Base-by-base conservation (phyloP, 1,140 invertebrate genomes). In the Zaprionus africanus region DNA sequence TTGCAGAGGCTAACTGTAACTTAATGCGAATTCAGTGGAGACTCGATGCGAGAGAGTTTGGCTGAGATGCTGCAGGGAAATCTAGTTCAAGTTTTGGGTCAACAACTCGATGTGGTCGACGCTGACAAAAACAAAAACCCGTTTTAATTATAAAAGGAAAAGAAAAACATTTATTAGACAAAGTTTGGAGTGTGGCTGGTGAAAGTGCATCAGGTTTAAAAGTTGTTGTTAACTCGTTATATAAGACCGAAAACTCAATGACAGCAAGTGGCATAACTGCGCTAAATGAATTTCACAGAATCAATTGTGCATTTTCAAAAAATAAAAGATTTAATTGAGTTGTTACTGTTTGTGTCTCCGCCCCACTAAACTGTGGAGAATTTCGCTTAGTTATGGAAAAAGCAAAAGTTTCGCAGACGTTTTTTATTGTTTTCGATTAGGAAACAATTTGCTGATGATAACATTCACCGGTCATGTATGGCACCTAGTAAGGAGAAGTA, bases 31-130 rank as follows among this genome's bases (percentile, higher is more conserved):
- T 82, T 66, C 68, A 58, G 26, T 56, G 74, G 61, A 70, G 74
- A 71, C 69, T 61, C 46, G 43, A 49, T 66, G 26, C 31, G 34
- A 66, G 56, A 36, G 56, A 58, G 63, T 49, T 49, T 65, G 58
- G 63, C 49, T 38, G 49, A 57, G 82, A 67, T 64, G 74, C 82
- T 83, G 51, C 53, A 57, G 84, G 83, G 77, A 86, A 86, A 86
- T 88, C 84, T 86, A 88, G 84, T 88, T 83, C 78, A 78, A 64
- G 75, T 86, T 86, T 85, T 86, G 79, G 82, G 82, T 85, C 78
- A 85, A 75, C 75, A 73, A 67, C 69, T 77, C 70, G 51, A 59
- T 67, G n/a, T 62, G 62, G 38, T 64, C 54, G 54, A 15, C 66
- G 66, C 57, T 77, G 61, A 57, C 63, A 51, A 68, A 68, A 56